A percentile compares a stretch with the other conserved stretches of the same genome.
Evolutionary conservation across 2,113 vertebrate genomes (phyloP).

Genomic region (Dasypus novemcinctus): DNA sequence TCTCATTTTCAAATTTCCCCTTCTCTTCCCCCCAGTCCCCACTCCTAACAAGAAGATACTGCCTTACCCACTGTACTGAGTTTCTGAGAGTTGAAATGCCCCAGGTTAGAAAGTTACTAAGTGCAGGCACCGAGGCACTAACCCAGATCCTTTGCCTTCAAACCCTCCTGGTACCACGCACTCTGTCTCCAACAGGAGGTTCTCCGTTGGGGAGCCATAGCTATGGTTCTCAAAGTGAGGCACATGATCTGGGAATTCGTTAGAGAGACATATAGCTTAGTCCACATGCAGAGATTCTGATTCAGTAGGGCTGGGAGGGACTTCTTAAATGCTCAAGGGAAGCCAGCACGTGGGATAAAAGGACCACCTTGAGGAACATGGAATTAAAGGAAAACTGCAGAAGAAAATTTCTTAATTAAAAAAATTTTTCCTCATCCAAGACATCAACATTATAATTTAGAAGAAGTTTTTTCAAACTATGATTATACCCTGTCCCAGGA

Average conservation of each 20-base stretch:
- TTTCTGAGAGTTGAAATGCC: background rate
- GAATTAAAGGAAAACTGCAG: background rate
- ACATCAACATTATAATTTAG: background rate
- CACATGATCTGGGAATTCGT: background rate
- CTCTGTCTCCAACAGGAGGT: background rate
- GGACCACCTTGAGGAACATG: background rate
- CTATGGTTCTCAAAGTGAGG: background rate
- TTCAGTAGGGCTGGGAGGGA: background rate
- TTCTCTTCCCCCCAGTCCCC: rapidly evolving
- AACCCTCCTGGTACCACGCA: background rate
- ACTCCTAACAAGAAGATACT: background rate
- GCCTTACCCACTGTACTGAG: background rate
- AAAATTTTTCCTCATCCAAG: background rate
- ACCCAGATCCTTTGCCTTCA: background rate
- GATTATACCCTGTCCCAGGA: background rate
- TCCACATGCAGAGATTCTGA: background rate
- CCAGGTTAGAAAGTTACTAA: background rate
- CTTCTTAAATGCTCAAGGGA: background rate
- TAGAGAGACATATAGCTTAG: background rate
- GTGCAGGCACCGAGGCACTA: background rate
- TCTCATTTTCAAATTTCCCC: background rate
- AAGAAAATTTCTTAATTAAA: background rate
- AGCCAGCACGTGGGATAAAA: background rate
- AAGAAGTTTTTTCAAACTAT: background rate
- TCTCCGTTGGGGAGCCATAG: background rate